A percentile compares a stretch with the other conserved stretches of the same genome.
These are phyloP conservation scores for Ferdinandea cuprea DNA, from an alignment of 2,888 invertebrate genomes.

Conservation along the genomic window DNA sequence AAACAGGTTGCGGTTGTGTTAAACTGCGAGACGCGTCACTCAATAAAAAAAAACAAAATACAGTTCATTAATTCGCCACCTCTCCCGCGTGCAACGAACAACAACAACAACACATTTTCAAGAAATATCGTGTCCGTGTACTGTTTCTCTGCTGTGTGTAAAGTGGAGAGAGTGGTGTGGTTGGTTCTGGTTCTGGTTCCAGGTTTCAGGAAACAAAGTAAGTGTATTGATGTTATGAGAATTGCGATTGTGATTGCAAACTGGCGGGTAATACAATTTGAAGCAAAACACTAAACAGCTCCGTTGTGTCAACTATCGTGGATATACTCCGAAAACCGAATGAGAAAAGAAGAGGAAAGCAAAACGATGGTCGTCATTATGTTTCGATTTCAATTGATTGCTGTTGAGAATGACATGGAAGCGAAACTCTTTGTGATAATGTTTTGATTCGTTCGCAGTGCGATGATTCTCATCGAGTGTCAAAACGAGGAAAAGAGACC, in stretches of 20 bases:
- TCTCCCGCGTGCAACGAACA: constrained; percentile 24
- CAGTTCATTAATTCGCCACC: constrained; percentile 61
- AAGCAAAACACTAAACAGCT: constrained; percentile 15
- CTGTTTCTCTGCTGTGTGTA: not conserved
- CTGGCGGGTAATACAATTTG: not conserved
- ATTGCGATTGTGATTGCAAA: too few relatives aligned
- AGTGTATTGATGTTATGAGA: too few relatives aligned
- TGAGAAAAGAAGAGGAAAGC: constrained; percentile 70
- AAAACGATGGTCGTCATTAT: constrained; percentile 69
- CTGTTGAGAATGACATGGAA: constrained; percentile 30
- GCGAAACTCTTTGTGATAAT: constrained; percentile 40
- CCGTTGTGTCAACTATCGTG: constrained; percentile 60
- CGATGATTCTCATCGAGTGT: constrained; percentile 57
- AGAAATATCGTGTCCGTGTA: too few relatives aligned
- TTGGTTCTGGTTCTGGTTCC: too few relatives aligned
- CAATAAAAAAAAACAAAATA: constrained; percentile 30
- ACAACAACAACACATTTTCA: constrained; percentile 32
- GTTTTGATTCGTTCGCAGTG: constrained; percentile 71
- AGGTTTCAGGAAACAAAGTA: constrained; percentile 8
- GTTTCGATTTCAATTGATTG: constrained; percentile 59
- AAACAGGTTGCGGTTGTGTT: constrained; percentile 56
- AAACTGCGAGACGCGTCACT: constrained; percentile 55
- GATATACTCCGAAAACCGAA: constrained; percentile 71
- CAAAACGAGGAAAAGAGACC: not conserved
- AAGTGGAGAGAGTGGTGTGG: not conserved